These are phyloP conservation scores for Ophiodon elongatus DNA, from an alignment of 2,113 vertebrate genomes.

Conservation along the genomic window DNA sequence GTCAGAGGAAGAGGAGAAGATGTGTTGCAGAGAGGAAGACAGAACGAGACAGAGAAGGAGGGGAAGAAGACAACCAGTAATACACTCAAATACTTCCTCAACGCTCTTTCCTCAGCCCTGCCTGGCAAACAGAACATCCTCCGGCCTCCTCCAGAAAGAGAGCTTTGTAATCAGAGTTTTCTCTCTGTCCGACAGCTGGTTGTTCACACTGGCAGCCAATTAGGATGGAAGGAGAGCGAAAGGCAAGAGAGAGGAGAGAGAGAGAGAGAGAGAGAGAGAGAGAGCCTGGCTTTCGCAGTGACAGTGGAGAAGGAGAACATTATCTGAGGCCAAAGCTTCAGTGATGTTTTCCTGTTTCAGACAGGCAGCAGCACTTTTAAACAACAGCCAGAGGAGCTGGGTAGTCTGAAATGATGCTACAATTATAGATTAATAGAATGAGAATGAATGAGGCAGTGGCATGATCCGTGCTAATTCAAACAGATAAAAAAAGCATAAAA, in stretches of 20 bases:
- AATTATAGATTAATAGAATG: slow-evolving; percentile 53
- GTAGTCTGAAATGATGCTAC: slow-evolving; percentile 41
- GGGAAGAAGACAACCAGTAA: slow-evolving; percentile 60
- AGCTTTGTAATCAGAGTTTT: slow-evolving; percentile 71
- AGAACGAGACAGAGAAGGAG: slow-evolving; percentile 28
- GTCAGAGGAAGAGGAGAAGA: slow-evolving; percentile 50
- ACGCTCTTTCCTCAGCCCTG: slow-evolving; percentile 57
- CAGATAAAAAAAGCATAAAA: slow-evolving; percentile 2
- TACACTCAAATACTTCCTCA: slow-evolving; percentile 80
- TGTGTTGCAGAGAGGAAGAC: slow-evolving; percentile 38
- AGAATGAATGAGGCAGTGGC: slow-evolving; percentile 41
- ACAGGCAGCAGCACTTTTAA: slow-evolving; percentile 51
- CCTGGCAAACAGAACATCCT: slow-evolving; percentile 72
- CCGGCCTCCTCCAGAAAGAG: slow-evolving; percentile 51
- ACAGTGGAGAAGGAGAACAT: slow-evolving; percentile 48
- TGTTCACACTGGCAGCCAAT: slow-evolving; percentile 73
- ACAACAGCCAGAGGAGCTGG: slow-evolving; percentile 60
- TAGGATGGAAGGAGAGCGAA: slow-evolving; percentile 59
- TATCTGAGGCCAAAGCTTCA: slow-evolving; percentile 58
- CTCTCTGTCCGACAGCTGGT: slow-evolving; percentile 73
- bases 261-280: slow-evolving; percentile 46
- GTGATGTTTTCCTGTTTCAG: slow-evolving; percentile 68
- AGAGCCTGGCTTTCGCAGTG: slow-evolving; percentile 43
- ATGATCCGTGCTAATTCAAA: slow-evolving; percentile 49
- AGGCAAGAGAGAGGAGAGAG: slow-evolving; percentile 12